phyloP scores from a whole-genome alignment of 2,797 vertebrate species.

The Pseudochirops cupreus region DNA sequence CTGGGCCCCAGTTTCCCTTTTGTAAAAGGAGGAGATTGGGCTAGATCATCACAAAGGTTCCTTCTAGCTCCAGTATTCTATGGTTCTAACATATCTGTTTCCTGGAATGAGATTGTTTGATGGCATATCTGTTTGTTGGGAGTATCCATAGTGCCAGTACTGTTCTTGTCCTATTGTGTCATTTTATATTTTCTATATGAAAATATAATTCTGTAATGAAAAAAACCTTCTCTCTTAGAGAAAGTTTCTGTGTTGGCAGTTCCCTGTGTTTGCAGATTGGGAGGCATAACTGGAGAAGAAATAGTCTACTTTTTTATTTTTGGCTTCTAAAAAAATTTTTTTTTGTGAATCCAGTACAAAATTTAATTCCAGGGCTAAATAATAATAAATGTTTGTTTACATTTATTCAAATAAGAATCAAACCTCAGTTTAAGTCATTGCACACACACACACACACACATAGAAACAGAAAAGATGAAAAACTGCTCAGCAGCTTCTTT shows the following conservation, averaged over 20 bases:
- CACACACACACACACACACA: too few relatives aligned
- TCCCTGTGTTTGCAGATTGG: neutral
- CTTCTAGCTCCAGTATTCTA: neutral
- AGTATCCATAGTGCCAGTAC: neutral
- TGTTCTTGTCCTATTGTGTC: neutral
- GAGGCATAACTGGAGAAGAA: neutral
- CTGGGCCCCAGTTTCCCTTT: neutral
- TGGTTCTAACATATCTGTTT: neutral
- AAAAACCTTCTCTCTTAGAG: conserved; percentile 3
- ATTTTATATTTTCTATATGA: neutral
- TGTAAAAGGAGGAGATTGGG: neutral
- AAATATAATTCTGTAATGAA: too few relatives aligned
- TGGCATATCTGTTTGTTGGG: neutral
- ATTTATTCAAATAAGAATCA: too few relatives aligned
- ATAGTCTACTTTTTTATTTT: neutral
- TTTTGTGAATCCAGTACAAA: too few relatives aligned
- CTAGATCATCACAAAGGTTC: neutral
- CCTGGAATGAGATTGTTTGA: neutral
- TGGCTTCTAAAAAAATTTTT: too few relatives aligned
- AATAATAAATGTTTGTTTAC: too few relatives aligned
- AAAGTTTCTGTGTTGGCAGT: neutral
- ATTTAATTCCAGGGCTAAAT: too few relatives aligned
- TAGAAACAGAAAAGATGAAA: too few relatives aligned
- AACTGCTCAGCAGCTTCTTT: too few relatives aligned
- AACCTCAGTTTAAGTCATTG: too few relatives aligned